Conservation (phyloP, 2,888 invertebrate genomes). For the Hydriomena furcata region DNA sequence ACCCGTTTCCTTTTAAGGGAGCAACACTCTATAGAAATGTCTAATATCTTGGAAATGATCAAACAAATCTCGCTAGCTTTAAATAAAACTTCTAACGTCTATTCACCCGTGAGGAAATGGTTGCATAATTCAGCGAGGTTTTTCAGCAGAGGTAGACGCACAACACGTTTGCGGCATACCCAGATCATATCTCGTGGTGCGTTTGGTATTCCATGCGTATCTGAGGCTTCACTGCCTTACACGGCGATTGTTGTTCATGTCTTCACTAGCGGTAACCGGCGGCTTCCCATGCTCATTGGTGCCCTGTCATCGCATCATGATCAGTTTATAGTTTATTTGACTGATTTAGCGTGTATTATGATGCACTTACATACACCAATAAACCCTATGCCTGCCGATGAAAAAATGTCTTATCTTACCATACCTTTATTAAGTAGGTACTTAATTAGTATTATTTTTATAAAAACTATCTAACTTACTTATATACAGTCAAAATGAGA, state of each 20-base stretch:
- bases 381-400: too few relatives aligned
- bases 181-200: slow-evolving; percentile 25
- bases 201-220: slow-evolving; percentile 25
- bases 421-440: too few relatives aligned
- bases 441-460: too few relatives aligned
- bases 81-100: slow-evolving; percentile 9
- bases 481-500: too few relatives aligned
- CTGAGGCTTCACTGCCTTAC: slow-evolving; percentile 17
- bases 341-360: too few relatives aligned
- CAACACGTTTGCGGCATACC: slow-evolving; percentile 19
- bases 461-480: too few relatives aligned
- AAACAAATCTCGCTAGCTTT: not conserved
- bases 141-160: slow-evolving; percentile 17
- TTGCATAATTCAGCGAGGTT: slow-evolving; percentile 26
- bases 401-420: too few relatives aligned
- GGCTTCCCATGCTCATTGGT: not conserved
- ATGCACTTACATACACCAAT: too few relatives aligned
- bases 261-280: not conserved
- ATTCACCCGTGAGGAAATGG: slow-evolving; percentile 10
- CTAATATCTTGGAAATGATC: not conserved
- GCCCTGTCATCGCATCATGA: too few relatives aligned
- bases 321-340: too few relatives aligned
- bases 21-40: slow-evolving; percentile 1
- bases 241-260: slow-evolving; percentile 20
- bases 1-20: not conserved